phyloP scores from a whole-genome alignment of 1,140 invertebrate genomes.

The Zaprionus africanus region DNA sequence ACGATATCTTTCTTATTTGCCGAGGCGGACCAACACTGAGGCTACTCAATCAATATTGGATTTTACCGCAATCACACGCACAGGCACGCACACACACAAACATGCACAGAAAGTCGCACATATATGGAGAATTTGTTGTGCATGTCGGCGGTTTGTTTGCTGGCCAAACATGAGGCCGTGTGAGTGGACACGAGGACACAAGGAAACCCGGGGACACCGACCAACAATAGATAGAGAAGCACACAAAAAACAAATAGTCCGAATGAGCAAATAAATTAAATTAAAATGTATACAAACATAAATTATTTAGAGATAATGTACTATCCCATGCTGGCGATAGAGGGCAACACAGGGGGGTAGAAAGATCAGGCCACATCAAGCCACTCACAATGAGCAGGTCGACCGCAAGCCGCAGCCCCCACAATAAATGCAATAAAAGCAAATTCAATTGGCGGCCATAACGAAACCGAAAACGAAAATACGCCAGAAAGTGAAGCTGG shows the following conservation, averaged over 20 bases:
- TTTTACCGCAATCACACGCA: conserved; percentile 46
- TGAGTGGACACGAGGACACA: no score
- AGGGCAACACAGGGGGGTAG: not conserved
- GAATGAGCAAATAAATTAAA: conserved; percentile 76
- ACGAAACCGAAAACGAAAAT: conserved; percentile 52
- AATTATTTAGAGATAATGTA: conserved; percentile 82
- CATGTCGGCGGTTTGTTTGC: conserved; percentile 48
- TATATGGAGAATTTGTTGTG: conserved; percentile 41
- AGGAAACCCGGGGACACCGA: conserved; percentile 14
- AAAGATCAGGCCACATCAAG: conserved; percentile 1
- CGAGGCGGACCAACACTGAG: conserved; percentile 60
- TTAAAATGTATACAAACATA: conserved; percentile 82
- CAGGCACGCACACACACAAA: conserved; percentile 16
- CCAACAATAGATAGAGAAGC: conserved; percentile 40
- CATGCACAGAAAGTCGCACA: conserved; percentile 6
- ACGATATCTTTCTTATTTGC: conserved; percentile 73
- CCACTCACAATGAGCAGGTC: conserved; percentile 69
- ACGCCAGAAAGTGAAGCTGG: conserved; percentile 7
- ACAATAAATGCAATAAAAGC: conserved; percentile 70
- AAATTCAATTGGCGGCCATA: conserved; percentile 76
- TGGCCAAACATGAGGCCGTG: conserved; percentile 50
- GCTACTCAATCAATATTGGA: conserved; percentile 78
- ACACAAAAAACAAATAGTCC: conserved; percentile 63
- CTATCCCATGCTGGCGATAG: conserved; percentile 27
- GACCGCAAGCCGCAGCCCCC: conserved; percentile 25